These are phyloP conservation scores for Dynastes maya DNA, from an alignment of 2,888 invertebrate genomes.

Conservation along the genomic window DNA sequence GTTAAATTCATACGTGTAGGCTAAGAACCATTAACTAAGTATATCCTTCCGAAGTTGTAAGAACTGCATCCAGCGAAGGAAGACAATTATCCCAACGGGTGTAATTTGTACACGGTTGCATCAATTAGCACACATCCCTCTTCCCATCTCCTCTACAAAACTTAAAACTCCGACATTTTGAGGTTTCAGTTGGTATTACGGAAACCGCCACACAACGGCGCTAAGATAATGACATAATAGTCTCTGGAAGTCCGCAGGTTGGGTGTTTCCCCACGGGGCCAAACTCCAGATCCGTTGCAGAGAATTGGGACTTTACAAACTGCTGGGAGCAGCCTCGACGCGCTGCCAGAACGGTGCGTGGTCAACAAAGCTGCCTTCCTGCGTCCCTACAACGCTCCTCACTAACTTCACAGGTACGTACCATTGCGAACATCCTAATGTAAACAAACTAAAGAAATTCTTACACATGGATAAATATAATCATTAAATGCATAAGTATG, in stretches of 20 bases:
- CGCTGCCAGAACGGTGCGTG: constrained; percentile 88
- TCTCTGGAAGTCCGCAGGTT: constrained; percentile 73
- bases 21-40: background rate
- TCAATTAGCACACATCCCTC: constrained; percentile 14
- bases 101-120: constrained; percentile 40
- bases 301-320: constrained; percentile 87
- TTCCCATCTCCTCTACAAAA: background rate
- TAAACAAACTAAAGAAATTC: background rate
- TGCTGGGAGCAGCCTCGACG: constrained; percentile 83
- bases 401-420: constrained; percentile 86
- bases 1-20: too few relatives aligned
- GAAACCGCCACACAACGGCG: constrained; percentile 42
- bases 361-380: constrained; percentile 85
- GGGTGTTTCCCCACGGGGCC: constrained; percentile 85
- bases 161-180: constrained; percentile 42
- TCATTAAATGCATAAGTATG: too few relatives aligned
- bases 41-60: background rate
- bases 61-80: constrained; percentile 1
- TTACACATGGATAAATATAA: too few relatives aligned
- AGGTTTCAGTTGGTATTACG: constrained; percentile 45
- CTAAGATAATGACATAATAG: constrained; percentile 52
- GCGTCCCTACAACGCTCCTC: constrained; percentile 88
- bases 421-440: background rate
- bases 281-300: constrained; percentile 84
- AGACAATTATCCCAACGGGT: constrained; percentile 18